phyloP scores from a whole-genome alignment of 2,113 vertebrate species.

The Plecturocebus donacophilus region DNA sequence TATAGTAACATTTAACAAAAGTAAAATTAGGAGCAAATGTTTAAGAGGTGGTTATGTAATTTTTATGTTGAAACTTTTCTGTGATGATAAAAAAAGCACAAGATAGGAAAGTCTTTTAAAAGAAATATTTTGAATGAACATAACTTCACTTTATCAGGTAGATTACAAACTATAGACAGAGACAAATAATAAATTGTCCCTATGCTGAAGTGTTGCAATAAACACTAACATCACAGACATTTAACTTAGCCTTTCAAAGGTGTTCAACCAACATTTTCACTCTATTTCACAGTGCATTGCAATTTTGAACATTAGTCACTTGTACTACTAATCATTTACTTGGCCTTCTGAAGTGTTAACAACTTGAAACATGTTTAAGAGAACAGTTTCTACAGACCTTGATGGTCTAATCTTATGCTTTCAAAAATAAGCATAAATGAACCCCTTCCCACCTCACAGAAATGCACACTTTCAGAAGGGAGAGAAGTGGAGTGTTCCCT shows the following conservation, averaged over 20 bases:
- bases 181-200: background rate
- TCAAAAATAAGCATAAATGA: background rate
- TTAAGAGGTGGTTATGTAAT: background rate
- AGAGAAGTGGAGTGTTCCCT: background rate
- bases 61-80: conserved; percentile 25
- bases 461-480: background rate
- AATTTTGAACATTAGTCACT: background rate
- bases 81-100: background rate
- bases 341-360: background rate
- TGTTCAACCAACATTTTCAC: background rate
- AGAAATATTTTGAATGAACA: background rate
- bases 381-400: background rate
- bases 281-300: background rate
- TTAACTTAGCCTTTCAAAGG: background rate
- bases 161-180: background rate
- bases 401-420: background rate
- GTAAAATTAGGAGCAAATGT: background rate
- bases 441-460: background rate
- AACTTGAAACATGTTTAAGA: background rate
- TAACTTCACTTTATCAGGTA: background rate
- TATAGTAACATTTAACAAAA: background rate
- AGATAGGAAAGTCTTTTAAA: background rate
- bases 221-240: background rate
- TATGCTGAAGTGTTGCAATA: background rate
- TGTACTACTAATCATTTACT: background rate